Percentiles rank a stretch among this genome's conserved stretches.
Evolutionary conservation across 2,888 invertebrate species (phyloP).

Genomic region (Ectropis crepuscularia): DNA sequence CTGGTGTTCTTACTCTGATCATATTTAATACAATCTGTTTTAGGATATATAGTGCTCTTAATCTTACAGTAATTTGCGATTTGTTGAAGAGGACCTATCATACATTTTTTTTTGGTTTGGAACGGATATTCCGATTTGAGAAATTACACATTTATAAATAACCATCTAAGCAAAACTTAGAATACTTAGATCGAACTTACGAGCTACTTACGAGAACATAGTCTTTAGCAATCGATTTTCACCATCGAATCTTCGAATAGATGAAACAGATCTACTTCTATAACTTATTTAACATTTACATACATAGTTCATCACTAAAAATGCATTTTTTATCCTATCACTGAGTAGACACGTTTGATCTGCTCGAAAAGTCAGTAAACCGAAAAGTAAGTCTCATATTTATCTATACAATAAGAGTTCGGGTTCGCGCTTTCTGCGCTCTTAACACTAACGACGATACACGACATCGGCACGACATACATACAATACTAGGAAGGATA

Average conservation of each 20-base stretch:
- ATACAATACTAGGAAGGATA: slow-evolving; percentile 80
- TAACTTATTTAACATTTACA: slow-evolving; percentile 76
- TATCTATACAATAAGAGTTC: slow-evolving; percentile 52
- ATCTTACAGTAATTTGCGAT: slow-evolving; percentile 64
- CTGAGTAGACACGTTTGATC: slow-evolving; percentile 83
- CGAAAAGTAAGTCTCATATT: slow-evolving; percentile 73
- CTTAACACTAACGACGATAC: slow-evolving; percentile 69
- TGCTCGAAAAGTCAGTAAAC: slow-evolving; percentile 82
- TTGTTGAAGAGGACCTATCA: slow-evolving; percentile 64
- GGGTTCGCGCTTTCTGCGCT: slow-evolving; percentile 48
- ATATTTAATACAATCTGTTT: slow-evolving; percentile 62
- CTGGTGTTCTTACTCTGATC: slow-evolving; percentile 75
- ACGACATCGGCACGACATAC: slow-evolving; percentile 55
- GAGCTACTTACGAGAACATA: slow-evolving; percentile 73
- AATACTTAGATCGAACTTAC: slow-evolving; percentile 74
- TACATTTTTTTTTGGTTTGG: slow-evolving; percentile 74
- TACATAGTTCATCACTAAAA: slow-evolving; percentile 82
- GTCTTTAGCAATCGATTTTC: slow-evolving; percentile 82
- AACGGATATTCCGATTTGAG: slow-evolving; percentile 75
- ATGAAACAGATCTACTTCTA: slow-evolving; percentile 83
- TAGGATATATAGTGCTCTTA: slow-evolving; percentile 50
- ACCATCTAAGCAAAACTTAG: slow-evolving; percentile 78
- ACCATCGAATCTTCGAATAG: slow-evolving; percentile 82
- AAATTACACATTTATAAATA: slow-evolving; percentile 81
- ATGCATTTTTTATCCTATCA: slow-evolving; percentile 82